Evolutionary conservation across 2,888 invertebrate species (phyloP), one percentile per base, ranked within the genome.

Genomic region (Oxytorus armatus): DNA sequence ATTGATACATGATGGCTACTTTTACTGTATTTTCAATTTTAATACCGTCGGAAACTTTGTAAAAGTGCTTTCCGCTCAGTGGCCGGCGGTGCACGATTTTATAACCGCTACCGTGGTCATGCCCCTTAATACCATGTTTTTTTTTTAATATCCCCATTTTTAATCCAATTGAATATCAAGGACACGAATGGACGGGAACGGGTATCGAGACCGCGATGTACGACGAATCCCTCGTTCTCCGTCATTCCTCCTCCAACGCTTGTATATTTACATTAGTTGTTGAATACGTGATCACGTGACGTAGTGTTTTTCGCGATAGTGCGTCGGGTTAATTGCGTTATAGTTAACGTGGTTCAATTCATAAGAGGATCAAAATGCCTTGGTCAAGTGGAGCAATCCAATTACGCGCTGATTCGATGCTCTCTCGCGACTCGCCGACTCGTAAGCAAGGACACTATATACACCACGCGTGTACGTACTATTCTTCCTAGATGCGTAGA

Each of bases 381-480:
- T 86, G n/a, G 89, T 89, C 90, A 90, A 90, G 87, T 89, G 88
- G 88, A 89, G 87, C 90, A 90, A 90, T 91, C 90, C 89, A 91
- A 91, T 91, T 90, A 90, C 83, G 85, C 83, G 83, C 85, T 89
- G 90, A 90, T 90, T 90, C 88, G 87, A 90, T 86, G 84, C 65
- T 84, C 82, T 85, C 77, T 78, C 85, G n/a, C n/a, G 84, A 85
- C 74, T 53, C 73, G 68, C 42, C 68, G 80, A 53, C 68, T 39
- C 73, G 44, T n/a, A 29, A 51, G 61, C 80, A 80, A 80, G 80
- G 80, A 80, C 80, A 69, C 29, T 70, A 57, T 18, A 44, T 39
- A 33, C 36, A 36, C 10, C 14, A 44, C 33, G 18, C 33, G 33
- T 55, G 33, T 39, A 29, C n/a, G 51, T 16, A 33, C 21, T n/a